Conservation (phyloP, 2,113 vertebrate genomes). For the Nycticorax nycticorax region DNA sequence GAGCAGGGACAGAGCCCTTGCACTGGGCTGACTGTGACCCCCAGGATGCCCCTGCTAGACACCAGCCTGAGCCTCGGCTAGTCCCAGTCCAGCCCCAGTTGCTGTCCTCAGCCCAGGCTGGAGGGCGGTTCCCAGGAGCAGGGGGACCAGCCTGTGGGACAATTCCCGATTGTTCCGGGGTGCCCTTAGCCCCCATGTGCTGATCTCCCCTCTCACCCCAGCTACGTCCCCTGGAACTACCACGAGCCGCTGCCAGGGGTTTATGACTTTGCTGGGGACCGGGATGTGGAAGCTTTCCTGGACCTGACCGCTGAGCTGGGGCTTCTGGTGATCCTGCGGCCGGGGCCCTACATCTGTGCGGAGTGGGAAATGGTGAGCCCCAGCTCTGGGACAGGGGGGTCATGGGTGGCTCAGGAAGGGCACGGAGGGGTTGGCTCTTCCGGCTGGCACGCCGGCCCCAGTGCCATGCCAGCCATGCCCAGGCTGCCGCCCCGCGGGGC, state of each 20-base stretch:
- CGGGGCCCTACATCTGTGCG: conserved; percentile 96
- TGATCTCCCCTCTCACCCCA: conserved; percentile 28
- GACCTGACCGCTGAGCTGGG: conserved; percentile 84
- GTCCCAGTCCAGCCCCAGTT: neutral
- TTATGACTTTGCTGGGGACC: conserved; percentile 84
- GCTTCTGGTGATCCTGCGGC: conserved; percentile 92
- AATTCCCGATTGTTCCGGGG: rapidly evolving
- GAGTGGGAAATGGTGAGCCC: conserved; percentile 98
- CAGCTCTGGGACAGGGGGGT: neutral
- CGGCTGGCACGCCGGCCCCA: rapidly evolving
- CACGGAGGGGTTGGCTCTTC: neutral
- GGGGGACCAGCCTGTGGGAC: neutral
- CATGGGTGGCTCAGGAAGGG: rapidly evolving
- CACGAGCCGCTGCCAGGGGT: conserved; percentile 84
- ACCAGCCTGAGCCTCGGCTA: neutral
- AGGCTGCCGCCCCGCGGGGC: rapidly evolving
- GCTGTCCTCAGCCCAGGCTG: neutral
- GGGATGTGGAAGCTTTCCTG: conserved; percentile 88
- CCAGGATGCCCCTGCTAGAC: neutral
- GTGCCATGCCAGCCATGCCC: neutral
- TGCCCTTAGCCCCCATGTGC: rapidly evolving
- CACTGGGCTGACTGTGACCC: neutral
- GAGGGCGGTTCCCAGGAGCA: neutral
- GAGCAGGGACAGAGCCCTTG: neutral
- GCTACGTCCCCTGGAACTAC: conserved; percentile 97